Conservation (phyloP, 1,140 invertebrate genomes). For the Streblospio benedicti region DNA sequence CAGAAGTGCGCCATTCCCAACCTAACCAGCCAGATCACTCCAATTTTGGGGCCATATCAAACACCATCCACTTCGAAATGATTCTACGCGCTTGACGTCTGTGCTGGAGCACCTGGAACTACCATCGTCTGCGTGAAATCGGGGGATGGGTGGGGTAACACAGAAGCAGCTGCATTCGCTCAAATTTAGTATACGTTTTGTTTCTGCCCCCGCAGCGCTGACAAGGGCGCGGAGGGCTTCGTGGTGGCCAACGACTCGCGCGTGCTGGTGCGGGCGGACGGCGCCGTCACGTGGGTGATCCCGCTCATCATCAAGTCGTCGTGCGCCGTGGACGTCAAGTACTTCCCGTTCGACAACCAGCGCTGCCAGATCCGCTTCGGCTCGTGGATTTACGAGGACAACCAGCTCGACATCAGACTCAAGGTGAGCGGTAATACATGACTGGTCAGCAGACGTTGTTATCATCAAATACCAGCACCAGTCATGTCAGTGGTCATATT, state of each 20-base stretch:
- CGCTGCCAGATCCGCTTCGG: conserved; percentile 96
- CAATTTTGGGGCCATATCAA: neutral
- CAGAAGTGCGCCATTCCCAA: too few relatives aligned
- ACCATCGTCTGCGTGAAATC: neutral
- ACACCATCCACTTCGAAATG: neutral
- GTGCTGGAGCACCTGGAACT: too few relatives aligned
- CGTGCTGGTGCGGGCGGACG: conserved; percentile 26
- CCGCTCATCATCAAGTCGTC: conserved; percentile 37
- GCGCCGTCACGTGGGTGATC: conserved; percentile 34
- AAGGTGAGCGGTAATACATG: conserved; percentile 12
- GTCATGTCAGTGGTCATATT: too few relatives aligned
- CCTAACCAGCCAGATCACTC: neutral
- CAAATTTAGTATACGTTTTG: neutral
- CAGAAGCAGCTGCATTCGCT: neutral
- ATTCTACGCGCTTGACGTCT: too few relatives aligned
- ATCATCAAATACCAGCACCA: too few relatives aligned
- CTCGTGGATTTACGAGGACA: conserved; percentile 96
- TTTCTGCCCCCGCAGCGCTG: conserved; percentile 27
- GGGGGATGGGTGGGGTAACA: neutral
- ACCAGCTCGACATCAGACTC: conserved; percentile 59
- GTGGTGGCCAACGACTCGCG: conserved; percentile 37
- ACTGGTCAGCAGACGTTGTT: too few relatives aligned
- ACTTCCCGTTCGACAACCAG: conserved; percentile 88
- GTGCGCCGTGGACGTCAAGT: conserved; percentile 39
- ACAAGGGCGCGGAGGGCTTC: conserved; percentile 33